Percentiles rank a stretch among this genome's conserved stretches.
phyloP scores from a whole-genome alignment of 2,113 vertebrate genomes.

The Hippocampus zosterae region DNA sequence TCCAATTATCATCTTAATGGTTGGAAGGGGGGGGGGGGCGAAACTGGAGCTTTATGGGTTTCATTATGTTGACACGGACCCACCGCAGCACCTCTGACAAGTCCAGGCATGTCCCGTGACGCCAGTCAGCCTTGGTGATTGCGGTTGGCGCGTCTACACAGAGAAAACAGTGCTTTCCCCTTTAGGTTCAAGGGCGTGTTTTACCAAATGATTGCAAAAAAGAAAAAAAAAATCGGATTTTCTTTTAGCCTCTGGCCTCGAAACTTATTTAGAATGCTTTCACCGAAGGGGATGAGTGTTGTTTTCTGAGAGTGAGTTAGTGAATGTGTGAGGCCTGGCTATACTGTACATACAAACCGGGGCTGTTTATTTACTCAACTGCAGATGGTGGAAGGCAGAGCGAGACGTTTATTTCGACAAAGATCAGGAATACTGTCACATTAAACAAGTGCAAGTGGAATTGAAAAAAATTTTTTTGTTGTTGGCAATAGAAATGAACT shows the following conservation, averaged over 20 bases:
- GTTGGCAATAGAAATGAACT: too few species aligned
- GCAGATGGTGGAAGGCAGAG: too few species aligned
- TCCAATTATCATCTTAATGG: neutral
- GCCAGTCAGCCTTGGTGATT: conserved; percentile 15
- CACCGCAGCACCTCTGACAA: conserved; percentile 28
- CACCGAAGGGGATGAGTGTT: neutral
- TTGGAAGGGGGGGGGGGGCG: conserved; percentile 9
- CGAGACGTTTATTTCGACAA: too few species aligned
- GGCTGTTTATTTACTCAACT: too few species aligned
- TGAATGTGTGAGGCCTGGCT: neutral
- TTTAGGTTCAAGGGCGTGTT: neutral
- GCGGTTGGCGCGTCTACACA: neutral
- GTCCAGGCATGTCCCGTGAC: conserved; percentile 42
- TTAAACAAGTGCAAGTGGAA: too few species aligned
- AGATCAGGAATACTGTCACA: too few species aligned
- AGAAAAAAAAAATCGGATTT: neutral
- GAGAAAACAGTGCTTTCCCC: neutral
- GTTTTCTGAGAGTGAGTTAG: neutral
- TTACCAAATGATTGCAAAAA: neutral
- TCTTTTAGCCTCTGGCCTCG: neutral
- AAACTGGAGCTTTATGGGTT: conserved; percentile 29
- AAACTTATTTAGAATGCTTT: neutral
- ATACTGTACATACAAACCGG: too few species aligned
- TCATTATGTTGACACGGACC: conserved; percentile 12
- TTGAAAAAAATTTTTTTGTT: too few species aligned